These are phyloP conservation scores for Rhinoderma darwinii DNA, from an alignment of 2,113 vertebrate species.

Conservation along the genomic window DNA sequence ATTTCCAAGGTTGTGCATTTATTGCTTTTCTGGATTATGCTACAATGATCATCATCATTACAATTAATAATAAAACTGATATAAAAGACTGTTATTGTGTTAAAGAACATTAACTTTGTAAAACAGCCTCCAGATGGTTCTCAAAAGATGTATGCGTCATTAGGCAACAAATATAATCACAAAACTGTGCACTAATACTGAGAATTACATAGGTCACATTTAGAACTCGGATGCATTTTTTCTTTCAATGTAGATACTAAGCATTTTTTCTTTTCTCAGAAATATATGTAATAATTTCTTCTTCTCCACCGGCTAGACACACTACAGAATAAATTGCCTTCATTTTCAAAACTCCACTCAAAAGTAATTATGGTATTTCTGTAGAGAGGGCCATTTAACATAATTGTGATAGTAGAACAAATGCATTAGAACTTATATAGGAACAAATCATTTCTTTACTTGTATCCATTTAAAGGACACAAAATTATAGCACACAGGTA, in stretches of 20 bases:
- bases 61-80: constrained; percentile 53
- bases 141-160: constrained; percentile 46
- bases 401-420: constrained; percentile 13
- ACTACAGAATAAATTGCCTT: constrained; percentile 6
- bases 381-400: constrained; percentile 19
- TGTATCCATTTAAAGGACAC: neutral
- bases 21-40: constrained; percentile 11
- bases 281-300: constrained; percentile 18
- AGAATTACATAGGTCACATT: constrained; percentile 41
- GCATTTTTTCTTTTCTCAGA: constrained; percentile 29
- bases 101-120: constrained; percentile 52
- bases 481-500: neutral
- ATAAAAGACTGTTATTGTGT: constrained; percentile 36
- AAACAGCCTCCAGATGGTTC: constrained; percentile 54
- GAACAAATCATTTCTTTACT: neutral
- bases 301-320: constrained; percentile 15
- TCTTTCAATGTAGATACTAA: neutral
- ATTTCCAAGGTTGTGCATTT: constrained; percentile 8
- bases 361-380: constrained; percentile 9
- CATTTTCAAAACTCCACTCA: constrained; percentile 24
- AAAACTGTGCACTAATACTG: constrained; percentile 34
- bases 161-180: constrained; percentile 50
- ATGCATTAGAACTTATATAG: neutral
- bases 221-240: constrained; percentile 22
- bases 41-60: constrained; percentile 15